Evolutionary conservation across 1,140 invertebrate species (phyloP).

Genomic region (Proales similis): DNA sequence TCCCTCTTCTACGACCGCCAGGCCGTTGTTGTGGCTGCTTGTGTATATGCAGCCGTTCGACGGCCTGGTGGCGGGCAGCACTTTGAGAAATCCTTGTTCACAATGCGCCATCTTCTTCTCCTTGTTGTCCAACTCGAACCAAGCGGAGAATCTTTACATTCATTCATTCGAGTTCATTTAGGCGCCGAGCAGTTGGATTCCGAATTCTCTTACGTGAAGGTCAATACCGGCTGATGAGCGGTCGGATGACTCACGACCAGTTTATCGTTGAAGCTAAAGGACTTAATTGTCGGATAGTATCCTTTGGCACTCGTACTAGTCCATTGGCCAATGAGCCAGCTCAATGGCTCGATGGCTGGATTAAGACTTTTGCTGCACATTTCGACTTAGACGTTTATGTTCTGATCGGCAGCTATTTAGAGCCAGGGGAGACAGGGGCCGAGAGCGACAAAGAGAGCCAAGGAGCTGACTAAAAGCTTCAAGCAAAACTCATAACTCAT

Average conservation of each 20-base stretch:
- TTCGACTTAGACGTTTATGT: too few relatives aligned
- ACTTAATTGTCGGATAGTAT: conserved; percentile 29
- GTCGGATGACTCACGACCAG: conserved; percentile 19
- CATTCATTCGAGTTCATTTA: not conserved
- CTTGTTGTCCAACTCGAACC: conserved; percentile 31
- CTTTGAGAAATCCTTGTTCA: conserved; percentile 28
- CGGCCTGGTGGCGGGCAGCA: not conserved
- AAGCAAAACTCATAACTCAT: too few relatives aligned
- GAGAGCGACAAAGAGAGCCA: too few relatives aligned
- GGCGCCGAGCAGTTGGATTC: not conserved
- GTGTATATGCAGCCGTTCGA: not conserved
- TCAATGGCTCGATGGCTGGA: conserved; percentile 1
- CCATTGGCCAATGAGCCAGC: conserved; percentile 23
- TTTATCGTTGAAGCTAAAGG: conserved; percentile 22
- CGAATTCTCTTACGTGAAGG: not conserved
- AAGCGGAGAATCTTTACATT: conserved; percentile 27
- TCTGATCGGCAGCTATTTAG: too few relatives aligned
- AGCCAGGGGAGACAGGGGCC: too few relatives aligned
- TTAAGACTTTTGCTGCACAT: too few relatives aligned
- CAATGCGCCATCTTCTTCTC: conserved; percentile 28
- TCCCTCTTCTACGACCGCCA: conserved; percentile 25
- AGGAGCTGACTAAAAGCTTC: too few relatives aligned
- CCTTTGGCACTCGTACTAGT: conserved; percentile 8
- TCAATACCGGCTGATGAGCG: conserved; percentile 11
- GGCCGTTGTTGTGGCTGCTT: conserved; percentile 21